Conservation (phyloP, 2,888 invertebrate genomes). For the Malthinus seriepunctatus region DNA sequence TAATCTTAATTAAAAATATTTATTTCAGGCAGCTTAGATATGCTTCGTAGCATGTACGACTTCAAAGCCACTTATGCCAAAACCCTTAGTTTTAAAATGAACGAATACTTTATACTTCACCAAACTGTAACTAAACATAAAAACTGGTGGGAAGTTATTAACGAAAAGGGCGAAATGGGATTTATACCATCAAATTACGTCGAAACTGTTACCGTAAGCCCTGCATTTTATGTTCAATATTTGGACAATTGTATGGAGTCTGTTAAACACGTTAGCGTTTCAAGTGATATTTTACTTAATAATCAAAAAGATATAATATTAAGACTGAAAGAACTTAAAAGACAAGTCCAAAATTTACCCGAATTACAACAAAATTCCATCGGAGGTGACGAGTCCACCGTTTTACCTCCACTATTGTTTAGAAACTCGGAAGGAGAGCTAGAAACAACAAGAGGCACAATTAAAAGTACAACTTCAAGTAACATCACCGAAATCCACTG, state of each 20-base stretch:
- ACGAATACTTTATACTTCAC: constrained; percentile 79
- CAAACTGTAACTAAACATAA: constrained; percentile 78
- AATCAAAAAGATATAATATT: constrained; percentile 68
- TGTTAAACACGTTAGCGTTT: constrained; percentile 40
- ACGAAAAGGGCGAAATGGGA: constrained; percentile 79
- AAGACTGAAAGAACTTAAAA: constrained; percentile 66
- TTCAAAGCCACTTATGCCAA: constrained; percentile 84
- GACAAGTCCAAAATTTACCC: constrained; percentile 58
- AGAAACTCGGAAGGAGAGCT: constrained; percentile 48
- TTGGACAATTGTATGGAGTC: constrained; percentile 69
- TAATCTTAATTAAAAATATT: neutral
- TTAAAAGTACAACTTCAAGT: constrained; percentile 1
- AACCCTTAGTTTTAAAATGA: constrained; percentile 78
- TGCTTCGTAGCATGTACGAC: constrained; percentile 82
- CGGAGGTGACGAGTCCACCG: constrained; percentile 41
- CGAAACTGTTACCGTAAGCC: constrained; percentile 73
- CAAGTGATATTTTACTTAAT: constrained; percentile 42
- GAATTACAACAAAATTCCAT: constrained; percentile 43
- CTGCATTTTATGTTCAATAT: constrained; percentile 73
- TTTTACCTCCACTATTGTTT: constrained; percentile 44
- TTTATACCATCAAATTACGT: constrained; percentile 89
- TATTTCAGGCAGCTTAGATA: constrained; percentile 71
- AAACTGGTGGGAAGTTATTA: constrained; percentile 90
- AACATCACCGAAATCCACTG: neutral
- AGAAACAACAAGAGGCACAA: constrained; percentile 34